Percentiles rank a stretch among this genome's conserved stretches.
Evolutionary conservation across 2,888 invertebrate species (phyloP).

Genomic region (Seira musarum): DNA sequence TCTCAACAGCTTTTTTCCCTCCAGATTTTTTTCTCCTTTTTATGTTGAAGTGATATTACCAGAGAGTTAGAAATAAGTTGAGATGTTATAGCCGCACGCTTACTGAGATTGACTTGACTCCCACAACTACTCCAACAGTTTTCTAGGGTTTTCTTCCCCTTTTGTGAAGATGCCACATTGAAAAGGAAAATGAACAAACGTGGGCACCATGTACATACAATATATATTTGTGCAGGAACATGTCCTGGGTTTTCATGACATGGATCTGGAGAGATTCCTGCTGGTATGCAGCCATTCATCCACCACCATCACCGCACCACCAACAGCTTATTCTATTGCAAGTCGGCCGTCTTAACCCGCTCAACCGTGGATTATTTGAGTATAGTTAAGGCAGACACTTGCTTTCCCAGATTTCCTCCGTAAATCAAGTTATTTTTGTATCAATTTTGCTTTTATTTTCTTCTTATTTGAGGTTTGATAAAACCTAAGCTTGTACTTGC

Average conservation of each 20-base stretch:
- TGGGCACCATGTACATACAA: too few relatives aligned
- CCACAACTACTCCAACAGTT: too few relatives aligned
- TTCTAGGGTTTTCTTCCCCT: too few relatives aligned
- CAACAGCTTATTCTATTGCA: slow-evolving; percentile 9
- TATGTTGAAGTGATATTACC: slow-evolving; percentile 17
- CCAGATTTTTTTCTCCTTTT: slow-evolving; percentile 43
- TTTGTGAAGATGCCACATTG: too few relatives aligned
- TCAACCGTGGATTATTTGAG: slow-evolving; percentile 48
- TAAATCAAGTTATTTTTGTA: neutral
- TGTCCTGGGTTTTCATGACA: slow-evolving; percentile 45
- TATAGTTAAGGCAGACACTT: slow-evolving; percentile 44
- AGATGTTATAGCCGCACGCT: slow-evolving; percentile 17
- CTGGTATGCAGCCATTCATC: slow-evolving; percentile 6
- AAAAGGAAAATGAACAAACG: too few relatives aligned
- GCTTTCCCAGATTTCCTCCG: slow-evolving; percentile 30
- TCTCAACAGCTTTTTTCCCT: slow-evolving; percentile 37
- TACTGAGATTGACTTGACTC: slow-evolving; percentile 24
- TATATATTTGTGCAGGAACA: slow-evolving; percentile 20
- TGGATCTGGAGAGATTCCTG: slow-evolving; percentile 17
- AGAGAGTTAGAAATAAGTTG: slow-evolving; percentile 22
- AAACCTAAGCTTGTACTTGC: too few relatives aligned
- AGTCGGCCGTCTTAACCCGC: slow-evolving; percentile 28
- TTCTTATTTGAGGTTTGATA: too few relatives aligned
- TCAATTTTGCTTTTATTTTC: slow-evolving; percentile 16
- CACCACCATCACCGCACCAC: slow-evolving; percentile 11